A percentile compares a stretch with the other conserved stretches of the same genome.
Evolutionary conservation across 2,113 vertebrate genomes (phyloP).

Genomic region (Poecilia latipinna): DNA sequence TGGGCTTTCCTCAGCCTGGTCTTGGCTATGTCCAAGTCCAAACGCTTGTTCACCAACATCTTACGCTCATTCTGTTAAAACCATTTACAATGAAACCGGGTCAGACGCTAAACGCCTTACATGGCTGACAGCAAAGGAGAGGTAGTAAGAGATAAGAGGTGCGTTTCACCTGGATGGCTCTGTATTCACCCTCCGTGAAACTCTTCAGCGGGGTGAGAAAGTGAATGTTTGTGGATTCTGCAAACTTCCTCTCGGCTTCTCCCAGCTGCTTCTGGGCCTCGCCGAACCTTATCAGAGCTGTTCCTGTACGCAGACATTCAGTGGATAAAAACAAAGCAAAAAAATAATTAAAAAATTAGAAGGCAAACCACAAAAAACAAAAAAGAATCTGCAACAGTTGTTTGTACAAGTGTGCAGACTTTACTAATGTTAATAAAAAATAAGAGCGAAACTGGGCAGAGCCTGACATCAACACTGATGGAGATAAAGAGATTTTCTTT

Average conservation of each 20-base stretch:
- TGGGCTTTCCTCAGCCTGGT: conserved; percentile 68
- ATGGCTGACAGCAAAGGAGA: neutral
- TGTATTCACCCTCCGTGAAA: conserved; percentile 91
- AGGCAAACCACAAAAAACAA: neutral
- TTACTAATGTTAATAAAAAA: neutral
- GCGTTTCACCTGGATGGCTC: conserved; percentile 87
- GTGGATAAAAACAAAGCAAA: neutral
- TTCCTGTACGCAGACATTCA: conserved; percentile 78
- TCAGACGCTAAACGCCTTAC: neutral
- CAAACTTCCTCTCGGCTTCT: conserved; percentile 87
- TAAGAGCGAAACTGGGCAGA: neutral
- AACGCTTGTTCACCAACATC: conserved; percentile 73
- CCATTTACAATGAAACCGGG: neutral
- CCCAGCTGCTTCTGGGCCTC: conserved; percentile 91
- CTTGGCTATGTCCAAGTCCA: conserved; percentile 75
- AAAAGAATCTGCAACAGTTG: neutral
- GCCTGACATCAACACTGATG: neutral
- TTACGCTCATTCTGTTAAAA: conserved; percentile 66
- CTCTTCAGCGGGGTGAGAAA: conserved; percentile 90
- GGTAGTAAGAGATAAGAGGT: neutral
- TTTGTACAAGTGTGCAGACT: neutral
- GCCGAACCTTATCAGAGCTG: conserved; percentile 89
- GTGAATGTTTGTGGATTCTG: conserved; percentile 90
- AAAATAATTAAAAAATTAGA: neutral
- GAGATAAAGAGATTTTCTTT: neutral